Base-by-base conservation (phyloP, 2,888 invertebrate genomes). In the Agonopterix alstromeriana region DNA sequence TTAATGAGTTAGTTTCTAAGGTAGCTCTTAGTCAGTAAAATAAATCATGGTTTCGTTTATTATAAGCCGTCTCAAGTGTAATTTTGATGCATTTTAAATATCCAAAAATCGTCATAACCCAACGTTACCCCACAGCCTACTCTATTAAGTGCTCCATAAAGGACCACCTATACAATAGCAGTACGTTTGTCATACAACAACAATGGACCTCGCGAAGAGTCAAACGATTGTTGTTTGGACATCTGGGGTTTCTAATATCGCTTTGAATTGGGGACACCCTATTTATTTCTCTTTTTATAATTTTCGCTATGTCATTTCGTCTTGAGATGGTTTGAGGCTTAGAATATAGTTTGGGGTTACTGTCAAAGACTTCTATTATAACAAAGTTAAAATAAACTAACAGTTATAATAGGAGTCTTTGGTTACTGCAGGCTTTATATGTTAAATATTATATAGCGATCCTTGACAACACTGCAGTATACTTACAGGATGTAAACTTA, bases 101-200 rank as follows among this genome's bases (percentile, higher is more conserved):
- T 38, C 38, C 38, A 1, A 38, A 10, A n/a, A n/a, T 9, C 9
- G 10, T 38, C 7, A 9, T 10, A 43, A 11, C 0, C 35, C 35
- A 27, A 35, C 10, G 73, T 56, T 71, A 72, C 75, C 64, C 69
- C 60, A 67, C 56, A 49, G n/a, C 27, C 55, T 53, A 68, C 82
- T 82, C 71, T 77, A 85, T 83, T 81, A 80, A 81, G 73, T 69
- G 73, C 73, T 75, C 74, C 74, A 84, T 83, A 83, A 82, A 77
- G 68, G 77, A 63, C 63, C 55, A 56, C 51, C 57, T 54, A 2
- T 27, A 86, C 84, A 87, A 86, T 80, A 58, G 83, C 51, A 50
- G 58, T 56, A 60, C 79, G 80, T 79, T 81, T 77, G 73, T 79
- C 81, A 73, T 60, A 51, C 56, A 46, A 27, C 61, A 65, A 83